Evolutionary conservation across 2,888 invertebrate genomes (phyloP), one percentile per base, ranked within the genome.

Genomic region (Tenthredo mesomela): DNA sequence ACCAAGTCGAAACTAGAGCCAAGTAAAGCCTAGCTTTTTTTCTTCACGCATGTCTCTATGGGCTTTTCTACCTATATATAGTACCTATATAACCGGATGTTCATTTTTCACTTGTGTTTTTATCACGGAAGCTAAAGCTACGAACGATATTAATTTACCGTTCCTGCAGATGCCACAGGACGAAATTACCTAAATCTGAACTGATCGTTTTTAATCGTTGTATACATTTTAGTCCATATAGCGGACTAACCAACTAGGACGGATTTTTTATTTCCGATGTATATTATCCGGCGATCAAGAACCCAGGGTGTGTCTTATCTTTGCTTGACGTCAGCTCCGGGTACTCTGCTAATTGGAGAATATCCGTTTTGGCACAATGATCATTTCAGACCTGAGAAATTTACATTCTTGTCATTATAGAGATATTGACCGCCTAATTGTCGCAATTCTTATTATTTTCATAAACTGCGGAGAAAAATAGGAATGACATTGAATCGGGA

Each of bases 221-320:
- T n/a, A 54, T n/a, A 33, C 29, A 33, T n/a, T n/a, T 10, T 29
- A 18, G 15, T 29, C 54, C 6, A 43, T 77, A 54, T 50, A 33
- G 18, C 12, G 7, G 54, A n/a, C n/a, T 70, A 7, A 29, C 10
- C n/a, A 33, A 47, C 47, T 33, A 5, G 77, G 29, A 18, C 5
- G 73, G n/a, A 73, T 73, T 43, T 43, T 33, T 12, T 73, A 40
- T 73, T 73, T 47, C 15, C 73, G 73, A 73, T 73, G 21, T n/a
- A 25, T 61, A 25, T 61, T 73, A 73, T 73, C 73, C 9, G 37
- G 6, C 70, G 40, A 70, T 70, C 70, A 18, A 70, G n/a, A 40
- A n/a, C 6, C 43, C 21, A 77, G 77, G 77, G 77, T 77, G 77
- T 54, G 77, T 54, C 77, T 77, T 77, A 77, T 77, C 77, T 77